Conservation (phyloP, 2,888 invertebrate genomes). For the Ormyrus rosae region DNA sequence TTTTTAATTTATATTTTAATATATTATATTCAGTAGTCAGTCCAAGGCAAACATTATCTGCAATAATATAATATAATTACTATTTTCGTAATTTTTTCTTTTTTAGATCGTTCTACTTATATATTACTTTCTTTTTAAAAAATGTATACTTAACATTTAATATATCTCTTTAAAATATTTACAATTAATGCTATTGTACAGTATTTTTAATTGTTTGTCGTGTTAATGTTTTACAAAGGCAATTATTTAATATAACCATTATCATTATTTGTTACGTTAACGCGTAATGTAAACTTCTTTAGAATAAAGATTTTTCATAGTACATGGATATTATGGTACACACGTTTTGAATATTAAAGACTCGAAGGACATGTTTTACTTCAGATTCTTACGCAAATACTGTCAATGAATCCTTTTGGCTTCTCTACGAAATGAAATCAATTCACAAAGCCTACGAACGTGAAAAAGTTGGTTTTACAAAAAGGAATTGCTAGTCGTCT, state of each 20-base stretch:
- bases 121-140: constrained; percentile 76
- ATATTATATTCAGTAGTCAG: constrained; percentile 71
- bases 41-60: constrained; percentile 76
- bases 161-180: constrained; percentile 71
- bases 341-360: constrained; percentile 40
- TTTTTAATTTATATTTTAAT: constrained; percentile 59
- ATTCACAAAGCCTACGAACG: constrained; percentile 38
- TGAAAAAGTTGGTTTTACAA: constrained; percentile 32
- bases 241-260: constrained; percentile 74
- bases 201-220: constrained; percentile 68
- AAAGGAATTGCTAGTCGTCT: constrained; percentile 25
- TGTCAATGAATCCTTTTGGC: constrained; percentile 29
- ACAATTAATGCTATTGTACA: constrained; percentile 74
- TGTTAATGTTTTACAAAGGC: constrained; percentile 74
- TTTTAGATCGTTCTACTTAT: constrained; percentile 71
- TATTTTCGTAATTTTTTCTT: constrained; percentile 64
- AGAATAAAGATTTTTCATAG: constrained; percentile 67
- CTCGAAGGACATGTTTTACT: constrained; percentile 48
- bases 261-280: constrained; percentile 67
- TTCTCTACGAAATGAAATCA: constrained; percentile 34
- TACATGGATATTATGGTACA: constrained; percentile 66
- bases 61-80: constrained; percentile 72
- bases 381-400: constrained; percentile 37
- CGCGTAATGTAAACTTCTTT: constrained; percentile 67
- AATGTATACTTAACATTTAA: constrained; percentile 75